Conservation (phyloP, 2,113 vertebrate genomes). For the Panthera leo region DNA sequence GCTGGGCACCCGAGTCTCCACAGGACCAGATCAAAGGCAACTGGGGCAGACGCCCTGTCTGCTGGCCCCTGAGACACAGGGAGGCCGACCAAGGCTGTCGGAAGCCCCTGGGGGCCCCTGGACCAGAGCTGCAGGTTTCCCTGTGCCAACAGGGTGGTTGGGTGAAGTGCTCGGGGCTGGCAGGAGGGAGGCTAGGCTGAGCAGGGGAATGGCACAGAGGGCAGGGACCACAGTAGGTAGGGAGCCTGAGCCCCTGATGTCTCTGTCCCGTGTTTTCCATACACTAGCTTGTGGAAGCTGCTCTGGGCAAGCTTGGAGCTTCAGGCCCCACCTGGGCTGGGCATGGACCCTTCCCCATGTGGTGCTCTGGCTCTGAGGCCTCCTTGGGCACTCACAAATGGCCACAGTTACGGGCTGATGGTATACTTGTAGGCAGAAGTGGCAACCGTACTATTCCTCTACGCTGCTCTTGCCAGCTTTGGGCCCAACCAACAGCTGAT, state of each 20-base stretch:
- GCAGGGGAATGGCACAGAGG: neutral
- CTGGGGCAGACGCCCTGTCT: neutral
- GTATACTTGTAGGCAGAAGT: neutral
- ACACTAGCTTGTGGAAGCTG: neutral
- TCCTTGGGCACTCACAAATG: neutral
- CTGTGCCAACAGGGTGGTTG: neutral
- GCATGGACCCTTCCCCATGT: neutral
- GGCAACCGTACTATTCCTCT: neutral
- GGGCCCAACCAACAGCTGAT: neutral
- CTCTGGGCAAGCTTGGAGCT: neutral
- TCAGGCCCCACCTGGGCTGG: neutral
- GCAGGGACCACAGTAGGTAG: neutral
- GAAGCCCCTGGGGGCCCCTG: neutral
- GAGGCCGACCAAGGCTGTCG: neutral
- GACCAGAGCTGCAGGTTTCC: neutral
- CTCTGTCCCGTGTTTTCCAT: neutral
- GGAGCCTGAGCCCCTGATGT: neutral
- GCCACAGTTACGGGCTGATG: neutral
- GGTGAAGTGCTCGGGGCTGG: neutral
- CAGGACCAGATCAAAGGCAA: neutral
- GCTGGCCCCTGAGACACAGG: neutral
- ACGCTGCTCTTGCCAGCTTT: neutral
- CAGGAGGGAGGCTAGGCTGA: neutral
- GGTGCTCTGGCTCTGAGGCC: neutral
- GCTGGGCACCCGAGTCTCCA: neutral